These are phyloP conservation scores for Gorilla gorilla DNA, from an alignment of 2,113 vertebrate species.

Conservation along the genomic window DNA sequence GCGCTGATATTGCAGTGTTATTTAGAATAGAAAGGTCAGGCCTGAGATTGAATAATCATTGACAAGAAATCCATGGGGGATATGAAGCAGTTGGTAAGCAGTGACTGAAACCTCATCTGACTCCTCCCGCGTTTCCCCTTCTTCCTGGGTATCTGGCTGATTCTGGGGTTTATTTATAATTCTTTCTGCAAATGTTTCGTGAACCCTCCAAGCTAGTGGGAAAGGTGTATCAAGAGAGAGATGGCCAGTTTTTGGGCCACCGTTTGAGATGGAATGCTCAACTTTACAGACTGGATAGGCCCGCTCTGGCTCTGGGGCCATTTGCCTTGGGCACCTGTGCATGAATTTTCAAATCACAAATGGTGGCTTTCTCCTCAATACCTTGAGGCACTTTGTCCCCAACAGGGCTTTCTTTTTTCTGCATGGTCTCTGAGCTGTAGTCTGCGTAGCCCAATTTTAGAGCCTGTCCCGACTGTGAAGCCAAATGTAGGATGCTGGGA, in stretches of 20 bases:
- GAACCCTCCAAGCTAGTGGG: not conserved
- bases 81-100: constrained; percentile 46
- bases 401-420: not conserved
- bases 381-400: not conserved
- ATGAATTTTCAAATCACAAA: not conserved
- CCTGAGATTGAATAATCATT: constrained; percentile 88
- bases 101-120: constrained; percentile 38
- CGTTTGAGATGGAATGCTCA: not conserved
- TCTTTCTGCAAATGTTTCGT: not conserved
- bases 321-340: accelerated
- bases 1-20: constrained; percentile 83
- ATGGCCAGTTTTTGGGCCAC: not conserved
- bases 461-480: no score
- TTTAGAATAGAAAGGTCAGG: constrained; percentile 87
- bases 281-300: not conserved
- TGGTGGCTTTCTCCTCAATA: not conserved
- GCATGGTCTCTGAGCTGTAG: not conserved
- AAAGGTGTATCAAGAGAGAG: not conserved
- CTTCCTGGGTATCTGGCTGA: not conserved
- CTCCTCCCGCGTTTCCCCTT: not conserved
- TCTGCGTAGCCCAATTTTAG: not conserved
- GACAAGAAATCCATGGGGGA: constrained; percentile 84
- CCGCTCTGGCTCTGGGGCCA: not conserved
- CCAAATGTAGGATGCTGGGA: accelerated
- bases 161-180: not conserved